Base-by-base conservation (phyloP, 2,113 vertebrate genomes). In the Peucedramus taeniatus region DNA sequence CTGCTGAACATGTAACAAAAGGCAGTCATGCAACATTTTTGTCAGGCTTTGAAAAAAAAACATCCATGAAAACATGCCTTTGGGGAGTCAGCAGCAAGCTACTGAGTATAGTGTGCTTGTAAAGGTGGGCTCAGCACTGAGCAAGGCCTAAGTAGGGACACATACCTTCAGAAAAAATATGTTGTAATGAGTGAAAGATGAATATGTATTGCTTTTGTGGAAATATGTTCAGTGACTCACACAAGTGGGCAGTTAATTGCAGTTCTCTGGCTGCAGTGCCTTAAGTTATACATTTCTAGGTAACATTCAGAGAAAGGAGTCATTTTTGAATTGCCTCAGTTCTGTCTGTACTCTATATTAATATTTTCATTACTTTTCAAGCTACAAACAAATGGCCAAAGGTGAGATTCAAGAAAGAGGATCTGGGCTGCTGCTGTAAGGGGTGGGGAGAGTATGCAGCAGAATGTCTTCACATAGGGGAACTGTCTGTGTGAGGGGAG, bases 181-280 rank as follows among this genome's bases (percentile, higher is more conserved):
- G 21, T 37, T 77, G 39, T 65, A 94, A 90, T 56, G 75, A 96
- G 33, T 4, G 1, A 90, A 90, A 93, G 88, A 93, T 1, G 2
- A 92, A 56, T 86, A 69, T 63, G 11, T 51, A 90, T 86, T 77
- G 60, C 82, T 96, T 95, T 86, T 94, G 56, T 90, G 63, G 82
- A 90, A 96, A 90, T 92, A 78, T 5, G 56, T 91, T 96, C 75
- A 80, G 79, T 83, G 92, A 96, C 75, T 96, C 87, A 92, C 70
- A 56, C 51, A 75, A 95, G 76, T 47, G 88, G 90, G 75, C 79
- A 94, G 85, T 77, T 96, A 80, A 96, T 95, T 91, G 90, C 19
- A 80, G 74, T 77, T 91, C 85, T 63, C 15, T n/a, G 50, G 33
- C 54, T 78, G 45, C 56, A 66, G 28, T 35, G 79, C 64, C 69